Percentiles rank a stretch among this genome's conserved stretches.
Evolutionary conservation across 2,888 invertebrate genomes (phyloP).

Genomic region (Girardia tigrina): DNA sequence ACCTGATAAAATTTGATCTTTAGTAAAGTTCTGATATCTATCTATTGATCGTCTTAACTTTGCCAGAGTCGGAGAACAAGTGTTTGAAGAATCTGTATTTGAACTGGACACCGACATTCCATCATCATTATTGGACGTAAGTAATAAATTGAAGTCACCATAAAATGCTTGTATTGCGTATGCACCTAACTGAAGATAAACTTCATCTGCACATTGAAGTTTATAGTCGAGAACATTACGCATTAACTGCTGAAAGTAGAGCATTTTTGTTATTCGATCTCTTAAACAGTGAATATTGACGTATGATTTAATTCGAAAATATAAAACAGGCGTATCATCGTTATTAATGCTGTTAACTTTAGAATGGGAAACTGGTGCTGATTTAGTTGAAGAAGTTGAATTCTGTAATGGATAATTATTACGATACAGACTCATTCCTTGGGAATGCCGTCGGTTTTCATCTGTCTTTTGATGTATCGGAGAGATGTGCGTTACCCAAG

Average conservation of each 20-base stretch:
- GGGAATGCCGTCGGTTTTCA: neutral
- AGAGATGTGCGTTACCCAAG: neutral
- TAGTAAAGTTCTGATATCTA: conserved; percentile 13
- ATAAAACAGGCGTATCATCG: neutral
- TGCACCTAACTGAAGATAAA: neutral
- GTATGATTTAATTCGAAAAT: neutral
- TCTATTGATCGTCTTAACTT: neutral
- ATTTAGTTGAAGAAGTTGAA: neutral
- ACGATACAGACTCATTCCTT: neutral
- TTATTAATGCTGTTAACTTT: neutral
- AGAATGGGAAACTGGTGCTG: neutral
- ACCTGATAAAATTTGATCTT: neutral
- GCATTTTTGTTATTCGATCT: conserved; percentile 3
- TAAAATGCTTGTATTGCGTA: conserved; percentile 1
- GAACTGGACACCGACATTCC: neutral
- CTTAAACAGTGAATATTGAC: neutral
- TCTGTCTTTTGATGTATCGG: neutral
- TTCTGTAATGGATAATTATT: neutral
- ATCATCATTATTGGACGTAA: neutral
- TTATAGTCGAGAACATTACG: neutral
- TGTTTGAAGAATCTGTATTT: neutral
- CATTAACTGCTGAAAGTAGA: neutral
- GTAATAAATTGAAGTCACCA: neutral
- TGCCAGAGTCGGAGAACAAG: neutral
- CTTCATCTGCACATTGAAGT: neutral